Base-by-base conservation (phyloP, 1,140 invertebrate species). In the Pantala flavescens region DNA sequence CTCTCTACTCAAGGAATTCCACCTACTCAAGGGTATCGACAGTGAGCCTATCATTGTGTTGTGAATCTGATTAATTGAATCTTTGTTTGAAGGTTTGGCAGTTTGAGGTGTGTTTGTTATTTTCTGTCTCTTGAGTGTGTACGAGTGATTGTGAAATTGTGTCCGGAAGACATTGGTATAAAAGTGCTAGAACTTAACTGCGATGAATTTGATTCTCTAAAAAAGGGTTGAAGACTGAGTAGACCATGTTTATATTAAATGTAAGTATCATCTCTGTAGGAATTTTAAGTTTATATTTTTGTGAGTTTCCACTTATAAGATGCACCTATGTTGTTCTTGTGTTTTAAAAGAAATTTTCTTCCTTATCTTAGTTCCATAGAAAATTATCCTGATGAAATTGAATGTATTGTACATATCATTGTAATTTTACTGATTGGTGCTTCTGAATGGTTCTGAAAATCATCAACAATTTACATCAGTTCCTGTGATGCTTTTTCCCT, bases 1-100 rank as follows among this genome's bases (percentile, higher is more conserved):
- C 75, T 81, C 16, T 81, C 86, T 71, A 82, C 84, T 74, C 84
- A 63, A 63, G 49, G 49, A 14, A 63, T 63, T 19, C 14, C 49
- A 63, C 49, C 49, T 7, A 14, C 49, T 63, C 49, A 63, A 63
- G 49, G 49, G 16, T 63, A 63, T 21, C 14, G 49, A 21, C 49
- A 63, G 49, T 63, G 49, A 63, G 49, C 49, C 28, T 36, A 7
- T 3, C n/a, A 21, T 63, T 63, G 49, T 63, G 49, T 63, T 63
- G 49, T 63, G 49, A 63, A 63, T 63, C 16, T 19, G n/a, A 63
- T 63, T 63, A 16, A 63, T 63, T 63, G 49, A 21, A 63, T 63
- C 49, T 21, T 63, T 63, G 16, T 63, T 21, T 12, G 5, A 21
- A 63, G 49, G 49, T 63, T 63, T 16, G 49, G 49, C 49, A 63